A percentile compares a stretch with the other conserved stretches of the same genome.
Evolutionary conservation across 2,888 invertebrate genomes (phyloP).

Genomic region (Sicus ferrugineus): DNA sequence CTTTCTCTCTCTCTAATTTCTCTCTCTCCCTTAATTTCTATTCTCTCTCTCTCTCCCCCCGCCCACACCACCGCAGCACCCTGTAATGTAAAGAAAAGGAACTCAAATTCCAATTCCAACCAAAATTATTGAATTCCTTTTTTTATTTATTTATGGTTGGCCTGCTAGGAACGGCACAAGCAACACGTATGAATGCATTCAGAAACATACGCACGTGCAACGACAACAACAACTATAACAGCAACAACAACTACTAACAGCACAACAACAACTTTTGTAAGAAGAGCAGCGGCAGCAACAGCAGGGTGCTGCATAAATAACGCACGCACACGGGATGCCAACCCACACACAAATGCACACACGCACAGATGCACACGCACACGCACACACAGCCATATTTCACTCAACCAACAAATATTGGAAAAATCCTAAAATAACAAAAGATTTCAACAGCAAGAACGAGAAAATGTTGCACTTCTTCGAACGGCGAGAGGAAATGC

Average conservation of each 20-base stretch:
- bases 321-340: slow-evolving; percentile 39
- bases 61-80: not conserved
- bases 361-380: not conserved
- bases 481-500: slow-evolving; percentile 25
- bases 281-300: slow-evolving; percentile 30
- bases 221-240: slow-evolving; percentile 7
- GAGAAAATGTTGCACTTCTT: slow-evolving; percentile 21
- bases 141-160: slow-evolving; percentile 12
- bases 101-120: not conserved
- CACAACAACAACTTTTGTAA: not conserved
- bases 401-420: not conserved
- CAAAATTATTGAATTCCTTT: slow-evolving; percentile 14
- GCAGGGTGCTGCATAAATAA: slow-evolving; percentile 50
- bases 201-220: slow-evolving; percentile 13
- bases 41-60: too few species aligned
- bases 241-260: not conserved
- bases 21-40: too few species aligned
- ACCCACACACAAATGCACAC: slow-evolving; percentile 22
- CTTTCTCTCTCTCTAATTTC: too few species aligned
- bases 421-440: not conserved
- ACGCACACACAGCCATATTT: not conserved
- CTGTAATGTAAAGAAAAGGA: slow-evolving; percentile 7
- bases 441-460: slow-evolving; percentile 24
- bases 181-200: slow-evolving; percentile 1
- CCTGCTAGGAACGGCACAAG: not conserved